Base-by-base conservation (phyloP, 2,113 vertebrate genomes). In the Callionymus lyra region DNA sequence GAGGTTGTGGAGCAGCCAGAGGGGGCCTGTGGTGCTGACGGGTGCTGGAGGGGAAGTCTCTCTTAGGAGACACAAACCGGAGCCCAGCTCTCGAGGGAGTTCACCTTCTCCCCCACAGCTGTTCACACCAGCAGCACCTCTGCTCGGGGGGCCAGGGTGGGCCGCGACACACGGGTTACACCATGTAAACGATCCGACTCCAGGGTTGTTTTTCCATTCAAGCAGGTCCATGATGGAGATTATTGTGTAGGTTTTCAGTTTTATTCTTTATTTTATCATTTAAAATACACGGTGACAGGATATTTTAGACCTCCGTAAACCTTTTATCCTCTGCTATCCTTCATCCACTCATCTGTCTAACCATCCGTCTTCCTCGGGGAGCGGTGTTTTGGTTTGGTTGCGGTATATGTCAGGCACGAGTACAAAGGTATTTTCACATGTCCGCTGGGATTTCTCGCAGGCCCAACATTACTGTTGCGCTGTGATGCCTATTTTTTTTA, bases 151-250 rank as follows among this genome's bases (percentile, higher is more conserved):
- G n/a, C 34, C 41, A 15, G 53, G 40, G 55, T 1, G 55, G 37
- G 63, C 72, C 64, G 68, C 67, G 80, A 83, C 78, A 75, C 53
- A 13, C 51, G 66, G 67, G 53, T 76, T 66, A 71, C 75, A 60
- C 32, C 18, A 74, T 78, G 68, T 83, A 82, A 80, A 82, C 79
- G 44, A 80, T 74, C 71, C 64, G 68, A 63, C 68, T 66, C 63
- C 10, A 60, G 74, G 71, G 78, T 68, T 54, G 53, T 70, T 73
- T 67, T 68, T 67, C 31, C 68, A 57, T 68, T 47, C 14, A 53
- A 5, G 40, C 45, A 50, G 40, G 42, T 32, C 56, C 17, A 50
- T 39, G 18, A 32, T 21, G 41, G 65, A 58, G 47, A 56, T 71
- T 53, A 55, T 50, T 59, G 44, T 18, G 4, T n/a, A 74, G 77